phyloP scores from a whole-genome alignment of 2,888 invertebrate species.

The Apodemia mormo region DNA sequence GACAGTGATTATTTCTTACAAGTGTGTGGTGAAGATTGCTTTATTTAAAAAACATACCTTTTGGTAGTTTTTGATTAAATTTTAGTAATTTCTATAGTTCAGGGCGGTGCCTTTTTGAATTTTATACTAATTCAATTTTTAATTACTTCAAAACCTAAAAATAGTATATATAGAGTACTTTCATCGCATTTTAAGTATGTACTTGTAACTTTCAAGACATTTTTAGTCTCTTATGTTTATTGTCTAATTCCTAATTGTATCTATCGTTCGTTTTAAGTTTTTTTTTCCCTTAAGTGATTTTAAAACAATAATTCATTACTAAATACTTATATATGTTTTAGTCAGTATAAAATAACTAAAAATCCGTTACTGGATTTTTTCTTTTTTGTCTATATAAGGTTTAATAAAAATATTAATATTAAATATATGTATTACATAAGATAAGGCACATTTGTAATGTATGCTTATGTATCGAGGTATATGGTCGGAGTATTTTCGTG shows the following conservation, averaged over 20 bases:
- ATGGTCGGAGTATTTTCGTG: no score
- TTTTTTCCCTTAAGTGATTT: constrained; percentile 5
- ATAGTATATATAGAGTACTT: not conserved
- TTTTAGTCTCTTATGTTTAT: not conserved
- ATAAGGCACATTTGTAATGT: not conserved
- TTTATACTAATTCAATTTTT: not conserved
- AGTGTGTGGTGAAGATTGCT: not conserved
- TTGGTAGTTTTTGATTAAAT: not conserved
- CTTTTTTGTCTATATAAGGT: not conserved
- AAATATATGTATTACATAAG: not conserved
- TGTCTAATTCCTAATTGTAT: not conserved
- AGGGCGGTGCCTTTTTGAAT: not conserved
- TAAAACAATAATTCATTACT: constrained; percentile 13
- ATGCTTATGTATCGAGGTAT: no score
- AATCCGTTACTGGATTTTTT: not conserved
- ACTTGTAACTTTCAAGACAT: not conserved
- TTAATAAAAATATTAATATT: not conserved
- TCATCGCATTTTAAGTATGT: not conserved
- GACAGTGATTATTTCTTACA: not conserved
- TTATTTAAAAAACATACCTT: constrained; percentile 4
- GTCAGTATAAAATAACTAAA: not conserved
- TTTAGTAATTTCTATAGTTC: not conserved
- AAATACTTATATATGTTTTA: constrained; percentile 13
- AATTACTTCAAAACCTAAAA: not conserved
- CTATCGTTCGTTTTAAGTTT: constrained; percentile 9